Base-by-base conservation (phyloP, 2,797 vertebrate genomes). In the Darevskia mixta region DNA sequence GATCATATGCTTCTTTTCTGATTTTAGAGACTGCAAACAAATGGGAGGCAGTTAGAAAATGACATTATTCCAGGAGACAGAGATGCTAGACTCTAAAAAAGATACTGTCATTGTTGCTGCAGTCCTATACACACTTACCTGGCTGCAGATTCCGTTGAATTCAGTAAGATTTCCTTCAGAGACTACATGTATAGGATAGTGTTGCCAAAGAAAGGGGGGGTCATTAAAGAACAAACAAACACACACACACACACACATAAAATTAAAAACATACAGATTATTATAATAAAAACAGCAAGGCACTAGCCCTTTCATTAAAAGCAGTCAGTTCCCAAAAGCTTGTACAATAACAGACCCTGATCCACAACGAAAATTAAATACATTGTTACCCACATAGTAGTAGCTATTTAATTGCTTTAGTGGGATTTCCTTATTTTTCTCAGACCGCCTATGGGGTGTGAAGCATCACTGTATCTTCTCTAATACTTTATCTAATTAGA, bases 1-100 rank as follows among this genome's bases (percentile, higher is more conserved):
- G 90, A 75, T 93, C 85, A 93, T 88, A 89, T 76, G 87, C 79
- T 80, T 88, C 93, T 90, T 92, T 88, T 92, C 88, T 92, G 71
- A 91, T 91, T 2, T 13, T 85, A 90, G 76, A 88, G 18, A 1
- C 49, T 85, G 72, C 1, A 84, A 18, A 88, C 88, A 55, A 83
- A 49, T 80, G 25, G 87, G 15, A 17, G 72, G 17, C 1, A 82
- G 45, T 38, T 41, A 83, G 75, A 92, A 93, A 92, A 82, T 77
- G 18, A 66, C 15, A 5, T 92, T 49, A 75, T 18, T 49, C 83
- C 86, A 4, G 0, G 6, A 92, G 32, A 75, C 25, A 85, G 1
- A 1, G 35, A 85, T 55, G 18, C 18, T 81, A 80, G 32, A 86
- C 58, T 92, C 23, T 81, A 83, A 77, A 2, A 10, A 55, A 80